Percentiles rank a stretch among this genome's conserved stretches.
These are phyloP conservation scores for Sapajus apella DNA, from an alignment of 2,113 vertebrate species.

Conservation along the genomic window DNA sequence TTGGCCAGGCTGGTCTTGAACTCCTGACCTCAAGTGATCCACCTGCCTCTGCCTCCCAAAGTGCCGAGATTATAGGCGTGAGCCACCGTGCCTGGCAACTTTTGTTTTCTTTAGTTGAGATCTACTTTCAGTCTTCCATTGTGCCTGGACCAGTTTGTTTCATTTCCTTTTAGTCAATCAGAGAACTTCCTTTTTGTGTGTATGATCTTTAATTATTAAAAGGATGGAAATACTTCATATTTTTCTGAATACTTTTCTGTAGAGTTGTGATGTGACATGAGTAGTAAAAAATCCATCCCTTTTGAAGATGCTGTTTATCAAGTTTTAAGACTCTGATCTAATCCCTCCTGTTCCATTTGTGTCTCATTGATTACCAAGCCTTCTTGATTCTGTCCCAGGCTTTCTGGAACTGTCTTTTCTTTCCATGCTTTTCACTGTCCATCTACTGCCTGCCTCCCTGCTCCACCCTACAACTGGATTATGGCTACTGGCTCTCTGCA, in stretches of 20 bases:
- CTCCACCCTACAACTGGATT: background rate
- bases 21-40: no score
- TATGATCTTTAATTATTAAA: slow-evolving; percentile 48
- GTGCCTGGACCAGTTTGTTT: background rate
- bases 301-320: background rate
- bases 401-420: background rate
- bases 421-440: no score
- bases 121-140: background rate
- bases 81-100: no score
- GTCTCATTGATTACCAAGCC: background rate
- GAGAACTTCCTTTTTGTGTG: slow-evolving; percentile 32
- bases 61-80: no score
- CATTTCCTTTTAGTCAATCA: slow-evolving; percentile 40
- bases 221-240: background rate
- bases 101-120: background rate
- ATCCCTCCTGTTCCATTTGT: background rate
- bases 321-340: background rate
- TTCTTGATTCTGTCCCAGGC: background rate
- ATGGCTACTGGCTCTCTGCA: background rate
- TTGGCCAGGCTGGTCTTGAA: no score
- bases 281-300: background rate
- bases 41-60: no score
- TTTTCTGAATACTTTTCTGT: slow-evolving; percentile 29
- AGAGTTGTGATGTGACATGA: background rate
- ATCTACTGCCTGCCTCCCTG: background rate